Base-by-base conservation (phyloP, 2,113 vertebrate genomes). In the Mastomys coucha region DNA sequence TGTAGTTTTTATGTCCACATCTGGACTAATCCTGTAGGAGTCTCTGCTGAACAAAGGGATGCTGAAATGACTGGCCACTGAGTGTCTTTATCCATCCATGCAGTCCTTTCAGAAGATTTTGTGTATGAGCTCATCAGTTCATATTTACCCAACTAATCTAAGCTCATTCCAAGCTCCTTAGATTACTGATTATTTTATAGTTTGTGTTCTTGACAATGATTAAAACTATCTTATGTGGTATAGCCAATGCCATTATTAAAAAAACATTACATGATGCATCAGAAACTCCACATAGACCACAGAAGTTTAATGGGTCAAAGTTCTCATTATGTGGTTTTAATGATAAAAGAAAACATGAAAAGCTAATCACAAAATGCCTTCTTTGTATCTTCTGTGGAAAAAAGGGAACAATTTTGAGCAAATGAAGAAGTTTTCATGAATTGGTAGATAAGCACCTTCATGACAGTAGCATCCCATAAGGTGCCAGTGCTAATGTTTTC, bases 221-320 rank as follows among this genome's bases (percentile, higher is more conserved):
- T 90, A 85, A 85, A 94, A 97, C 91, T 56, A 69, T 86, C 88
- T 89, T 89, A 60, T 88, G 16, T 90, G n/a, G 11, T 53, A 36
- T 81, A 16, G 22, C 53, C 28, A 67, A 39, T 76, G 65, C 14
- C 42, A 86, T 76, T 92, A 93, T 80, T 58, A 88, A 93, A 94
- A 95, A 92, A 16, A 75, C 28, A 39, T 82, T 86, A 88, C 76
- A 65, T 67, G 5, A 75, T 95, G 78, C 77, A 69, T 60, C 60
- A 93, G 36, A 42, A 81, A 93, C 93, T 95, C 51, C 45, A 75
- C 33, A 36, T 39, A 90, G 60, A 45, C 12, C 65, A 65, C 51
- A 84, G 65, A 92, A 72, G 81, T 81, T 49, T 81, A 90, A 84
- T 45, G 12, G 12, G 9, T 75, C 8, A 81, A 95, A 69, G 2